Base-by-base conservation (phyloP, 2,797 vertebrate species). In the Borostomias antarcticus region DNA sequence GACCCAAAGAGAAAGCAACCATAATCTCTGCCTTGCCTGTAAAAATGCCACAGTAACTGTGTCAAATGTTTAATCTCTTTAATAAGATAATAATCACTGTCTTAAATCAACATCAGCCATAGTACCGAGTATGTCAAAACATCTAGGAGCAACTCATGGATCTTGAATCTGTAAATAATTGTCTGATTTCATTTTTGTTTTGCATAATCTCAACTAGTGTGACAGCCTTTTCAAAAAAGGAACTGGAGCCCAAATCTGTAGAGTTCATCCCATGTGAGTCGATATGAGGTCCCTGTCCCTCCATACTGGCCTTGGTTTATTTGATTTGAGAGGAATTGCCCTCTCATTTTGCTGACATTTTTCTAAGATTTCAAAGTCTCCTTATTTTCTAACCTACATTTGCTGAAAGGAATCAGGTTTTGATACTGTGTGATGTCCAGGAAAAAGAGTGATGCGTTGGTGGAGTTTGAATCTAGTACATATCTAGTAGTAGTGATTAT, bases 91-190 rank as follows among this genome's bases (percentile, higher is more conserved):
- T 76, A 17, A 54, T 73, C 69, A 71, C 5, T 56, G 28, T 78
- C 70, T 70, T 66, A 13, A 70, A 72, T 66, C 68, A 2, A 59
- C 13, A 81, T 86, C 88, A 92, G 92, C 92, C 91, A 74, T 82
- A 89, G 89, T 93, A 93, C 92, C 80, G 76, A 92, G 90, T 91
- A 93, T 93, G 91, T 93, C 92, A 92, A 92, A 77, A 84, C 35
- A 76, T 37, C 10, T 30, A 75, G 37, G 68, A 66, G 30, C 25
- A 75, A 69, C 82, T 79, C 63, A 85, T 79, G 81, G 79, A 86
- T 70, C 77, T 50, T 48, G 67, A 32, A 17, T 25, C 76, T 85
- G 85, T 89, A 86, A 82, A 90, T 89, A 88, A 71, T 76, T 85
- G 65, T 80, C 17, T 72, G 66, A 32, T 43, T n/a, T 17, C 13